Conservation (phyloP, 2,888 invertebrate genomes). For the Labia minor region DNA sequence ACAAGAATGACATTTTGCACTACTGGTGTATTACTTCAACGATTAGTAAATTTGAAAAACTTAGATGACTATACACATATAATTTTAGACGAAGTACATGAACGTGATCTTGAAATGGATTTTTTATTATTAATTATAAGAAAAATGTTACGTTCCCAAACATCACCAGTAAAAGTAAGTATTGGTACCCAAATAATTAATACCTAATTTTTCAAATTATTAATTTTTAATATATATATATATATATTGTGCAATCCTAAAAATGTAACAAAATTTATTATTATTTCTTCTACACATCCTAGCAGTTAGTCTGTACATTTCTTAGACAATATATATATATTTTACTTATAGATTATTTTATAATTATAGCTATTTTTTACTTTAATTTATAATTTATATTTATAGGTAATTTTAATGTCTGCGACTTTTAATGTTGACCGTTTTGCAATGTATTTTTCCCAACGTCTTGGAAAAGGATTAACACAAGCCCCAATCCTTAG, state of each 20-base stretch:
- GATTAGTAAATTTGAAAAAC: conserved; percentile 55
- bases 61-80: conserved; percentile 77
- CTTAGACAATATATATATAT: too few species aligned
- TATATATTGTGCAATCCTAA: conserved; percentile 22
- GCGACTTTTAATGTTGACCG: conserved; percentile 72
- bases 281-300: too few species aligned
- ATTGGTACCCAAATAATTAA: conserved; percentile 14
- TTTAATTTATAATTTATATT: too few species aligned
- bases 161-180: conserved; percentile 48
- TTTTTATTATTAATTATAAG: conserved; percentile 74
- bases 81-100: conserved; percentile 88
- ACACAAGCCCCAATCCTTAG: not conserved
- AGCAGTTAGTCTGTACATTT: too few species aligned
- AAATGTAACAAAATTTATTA: conserved; percentile 22
- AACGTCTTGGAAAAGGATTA: conserved; percentile 23
- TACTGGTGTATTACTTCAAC: conserved; percentile 77
- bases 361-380: too few species aligned
- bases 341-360: too few species aligned
- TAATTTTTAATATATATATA: too few species aligned
- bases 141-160: conserved; percentile 59
- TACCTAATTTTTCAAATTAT: not conserved
- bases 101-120: conserved; percentile 85
- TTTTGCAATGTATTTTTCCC: conserved; percentile 59
- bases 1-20: conserved; percentile 79
- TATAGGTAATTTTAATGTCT: conserved; percentile 75